A percentile compares a stretch with the other conserved stretches of the same genome.
These are phyloP conservation scores for Rhincodon typus DNA, from an alignment of 2,797 vertebrate species.

Conservation along the genomic window DNA sequence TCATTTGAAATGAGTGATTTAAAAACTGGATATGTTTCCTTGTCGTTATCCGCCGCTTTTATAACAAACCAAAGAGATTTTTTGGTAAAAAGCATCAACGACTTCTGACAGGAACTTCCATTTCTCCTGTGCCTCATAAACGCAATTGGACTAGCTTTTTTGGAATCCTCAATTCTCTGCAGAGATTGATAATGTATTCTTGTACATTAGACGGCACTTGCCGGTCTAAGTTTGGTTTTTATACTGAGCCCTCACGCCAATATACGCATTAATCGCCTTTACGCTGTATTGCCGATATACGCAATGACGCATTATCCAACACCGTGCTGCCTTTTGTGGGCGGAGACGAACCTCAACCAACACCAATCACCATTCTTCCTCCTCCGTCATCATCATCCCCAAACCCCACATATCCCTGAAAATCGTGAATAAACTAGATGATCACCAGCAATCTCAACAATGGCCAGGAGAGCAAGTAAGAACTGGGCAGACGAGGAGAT, in stretches of 20 bases:
- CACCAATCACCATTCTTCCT: background rate
- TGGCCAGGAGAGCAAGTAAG: conserved; percentile 79
- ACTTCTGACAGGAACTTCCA: background rate
- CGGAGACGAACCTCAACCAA: background rate
- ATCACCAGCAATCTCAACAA: conserved; percentile 41
- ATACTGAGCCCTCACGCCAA: background rate
- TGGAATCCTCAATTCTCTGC: background rate
- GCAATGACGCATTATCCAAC: background rate
- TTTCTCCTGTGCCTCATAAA: background rate
- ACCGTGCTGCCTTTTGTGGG: background rate
- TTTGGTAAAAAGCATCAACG: background rate
- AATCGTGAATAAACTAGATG: background rate
- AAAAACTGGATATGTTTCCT: background rate
- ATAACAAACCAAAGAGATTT: background rate
- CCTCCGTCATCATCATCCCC: background rate
- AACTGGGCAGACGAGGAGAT: conserved; percentile 80
- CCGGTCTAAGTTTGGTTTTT: background rate
- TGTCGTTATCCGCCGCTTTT: background rate
- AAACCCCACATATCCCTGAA: background rate
- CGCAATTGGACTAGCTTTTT: background rate
- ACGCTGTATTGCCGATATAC: background rate
- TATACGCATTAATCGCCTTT: background rate
- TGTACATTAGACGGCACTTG: background rate
- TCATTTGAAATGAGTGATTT: background rate
- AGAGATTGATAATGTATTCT: background rate